A percentile compares a stretch with the other conserved stretches of the same genome.
phyloP scores from a whole-genome alignment of 2,797 vertebrate genomes.

The Ambastaia sidthimunki region DNA sequence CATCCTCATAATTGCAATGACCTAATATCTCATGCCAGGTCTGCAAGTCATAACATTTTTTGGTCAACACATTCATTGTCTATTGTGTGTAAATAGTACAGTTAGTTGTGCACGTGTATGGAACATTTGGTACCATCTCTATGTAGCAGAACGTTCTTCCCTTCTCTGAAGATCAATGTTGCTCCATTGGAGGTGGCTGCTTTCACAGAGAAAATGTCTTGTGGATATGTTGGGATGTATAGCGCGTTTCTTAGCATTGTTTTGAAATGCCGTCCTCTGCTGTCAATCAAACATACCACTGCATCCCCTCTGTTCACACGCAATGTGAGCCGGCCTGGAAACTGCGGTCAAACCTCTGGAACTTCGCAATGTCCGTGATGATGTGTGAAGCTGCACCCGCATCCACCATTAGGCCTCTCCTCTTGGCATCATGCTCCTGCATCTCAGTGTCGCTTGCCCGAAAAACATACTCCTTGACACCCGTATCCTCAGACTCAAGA shows the following conservation, averaged over 20 bases:
- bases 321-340: neutral
- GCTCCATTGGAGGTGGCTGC: neutral
- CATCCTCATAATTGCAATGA: neutral
- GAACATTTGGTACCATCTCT: constrained; percentile 3
- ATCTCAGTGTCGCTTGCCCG: constrained; percentile 3
- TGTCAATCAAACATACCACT: neutral
- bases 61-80: constrained; percentile 1
- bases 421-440: neutral
- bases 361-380: constrained; percentile 5
- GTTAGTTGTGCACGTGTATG: constrained; percentile 11
- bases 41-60: neutral
- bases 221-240: neutral
- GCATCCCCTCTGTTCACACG: neutral
- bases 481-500: no score
- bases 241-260: neutral
- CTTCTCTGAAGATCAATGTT: neutral
- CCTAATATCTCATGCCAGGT: constrained; percentile 15
- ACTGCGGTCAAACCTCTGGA: constrained; percentile 21
- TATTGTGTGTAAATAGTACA: constrained; percentile 21
- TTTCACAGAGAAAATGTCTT: constrained; percentile 15
- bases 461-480: no score
- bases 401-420: constrained; percentile 46
- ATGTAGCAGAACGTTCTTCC: constrained; percentile 14
- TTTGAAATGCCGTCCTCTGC: neutral
- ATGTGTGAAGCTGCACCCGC: constrained; percentile 39